phyloP scores from a whole-genome alignment of 1,140 invertebrate species.

The Caenorhabditis tropicalis region DNA sequence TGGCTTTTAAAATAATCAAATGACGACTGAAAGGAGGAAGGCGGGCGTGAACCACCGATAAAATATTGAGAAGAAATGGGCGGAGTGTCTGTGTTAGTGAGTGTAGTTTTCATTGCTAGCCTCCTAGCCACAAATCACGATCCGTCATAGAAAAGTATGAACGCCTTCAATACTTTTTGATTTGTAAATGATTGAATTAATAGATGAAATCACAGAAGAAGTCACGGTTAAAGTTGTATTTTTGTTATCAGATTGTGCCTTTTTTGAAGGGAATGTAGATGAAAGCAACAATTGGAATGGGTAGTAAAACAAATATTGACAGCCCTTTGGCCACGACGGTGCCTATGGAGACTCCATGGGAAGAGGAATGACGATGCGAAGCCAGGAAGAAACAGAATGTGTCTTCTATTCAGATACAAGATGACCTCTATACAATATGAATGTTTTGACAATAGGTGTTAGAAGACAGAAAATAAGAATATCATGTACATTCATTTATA shows the following conservation, averaged over 20 bases:
- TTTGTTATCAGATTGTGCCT: conserved; percentile 36
- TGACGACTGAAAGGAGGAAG: not conserved
- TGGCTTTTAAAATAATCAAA: not conserved
- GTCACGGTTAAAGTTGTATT: conserved; percentile 14
- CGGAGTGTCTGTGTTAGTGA: not conserved
- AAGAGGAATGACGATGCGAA: not conserved
- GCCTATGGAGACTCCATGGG: conserved; percentile 8
- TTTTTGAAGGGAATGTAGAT: not conserved
- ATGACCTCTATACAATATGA: not conserved
- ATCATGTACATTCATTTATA: not conserved
- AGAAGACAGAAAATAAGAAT: conserved; percentile 22
- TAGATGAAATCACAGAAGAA: not conserved
- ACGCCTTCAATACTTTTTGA: not conserved
- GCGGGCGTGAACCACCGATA: conserved; percentile 13
- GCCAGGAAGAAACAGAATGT: not conserved
- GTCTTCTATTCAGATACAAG: not conserved
- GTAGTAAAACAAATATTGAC: conserved; percentile 36
- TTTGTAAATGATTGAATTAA: not conserved
- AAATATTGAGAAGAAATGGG: conserved; percentile 15
- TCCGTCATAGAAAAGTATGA: not conserved
- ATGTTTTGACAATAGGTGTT: not conserved
- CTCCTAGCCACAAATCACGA: conserved; percentile 11
- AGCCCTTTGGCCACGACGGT: not conserved
- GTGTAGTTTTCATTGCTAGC: not conserved
- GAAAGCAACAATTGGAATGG: not conserved